Evolutionary conservation across 2,797 vertebrate genomes (phyloP), one percentile per base, ranked within the genome.

Genomic region (Pangasius djambal): DNA sequence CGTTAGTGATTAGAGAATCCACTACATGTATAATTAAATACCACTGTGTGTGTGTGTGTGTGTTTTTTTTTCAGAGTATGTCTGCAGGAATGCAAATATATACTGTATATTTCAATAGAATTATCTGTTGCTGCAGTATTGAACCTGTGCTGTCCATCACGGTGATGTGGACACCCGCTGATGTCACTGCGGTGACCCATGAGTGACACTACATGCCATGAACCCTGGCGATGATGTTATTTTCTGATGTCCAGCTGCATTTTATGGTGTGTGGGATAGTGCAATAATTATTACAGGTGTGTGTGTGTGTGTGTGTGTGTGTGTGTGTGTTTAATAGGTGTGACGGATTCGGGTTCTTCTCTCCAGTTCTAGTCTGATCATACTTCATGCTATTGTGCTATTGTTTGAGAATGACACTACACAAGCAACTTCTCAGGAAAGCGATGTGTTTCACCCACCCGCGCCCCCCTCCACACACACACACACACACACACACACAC

Each of bases 141-240:
- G 70, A 72, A 20, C 6, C 37, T 16, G 37, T 10, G 70, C 18
- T 40, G 18, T 22, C 31, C 6, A 16, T 37, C 69, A 37, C 1
- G 10, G 65, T 67, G n/a, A 31, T 31, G 3, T 67, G n/a, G n/a
- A 52, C 84, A 86, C 84, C n/a, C 75, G 34, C 25, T 87, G 50
- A 83, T 48, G 65, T 85, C 86, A 87, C 25, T 59, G 72, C 37
- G 16, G 81, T 87, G 79, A 89, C 85, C 85, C 31, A 22, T 44
- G 20, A 52, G 72, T 84, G 86, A 78, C 70, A 79, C 75, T 40
- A 50, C 37, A 83, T 40, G 18, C 31, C 74, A 83, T 83, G 48
- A 79, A 31, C 55, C 77, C 50, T 31, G 50, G 0, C 48, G 55
- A 34, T 55, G 16, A 77, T 89, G 85, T 77, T 57, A 86, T n/a